A percentile compares a stretch with the other conserved stretches of the same genome.
Conservation (phyloP, 1,140 invertebrate species). For the Zaprionus gabonicus region DNA sequence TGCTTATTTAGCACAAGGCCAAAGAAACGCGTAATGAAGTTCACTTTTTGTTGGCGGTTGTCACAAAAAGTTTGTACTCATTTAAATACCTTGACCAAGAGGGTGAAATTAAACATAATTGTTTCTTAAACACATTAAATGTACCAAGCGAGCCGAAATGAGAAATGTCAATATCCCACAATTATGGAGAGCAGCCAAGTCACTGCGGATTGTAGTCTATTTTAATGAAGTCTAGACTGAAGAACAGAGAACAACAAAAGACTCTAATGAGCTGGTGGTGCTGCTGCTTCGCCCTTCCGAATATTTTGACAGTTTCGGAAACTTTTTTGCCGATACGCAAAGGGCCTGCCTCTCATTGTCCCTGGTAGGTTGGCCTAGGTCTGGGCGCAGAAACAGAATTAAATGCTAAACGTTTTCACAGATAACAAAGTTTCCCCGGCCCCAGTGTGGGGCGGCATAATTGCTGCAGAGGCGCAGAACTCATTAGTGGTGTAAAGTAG, state of each 20-base stretch:
- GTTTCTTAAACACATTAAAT: conserved; percentile 60
- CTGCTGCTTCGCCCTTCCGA: conserved; percentile 21
- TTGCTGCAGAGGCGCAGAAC: conserved; percentile 68
- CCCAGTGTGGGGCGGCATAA: conserved; percentile 54
- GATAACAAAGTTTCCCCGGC: conserved; percentile 67
- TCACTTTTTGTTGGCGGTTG: conserved; percentile 11
- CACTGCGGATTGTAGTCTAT: conserved; percentile 23
- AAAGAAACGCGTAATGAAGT: conserved; percentile 31
- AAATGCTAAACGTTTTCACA: conserved; percentile 58
- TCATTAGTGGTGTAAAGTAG: conserved; percentile 63
- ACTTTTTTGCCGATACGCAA: conserved; percentile 52
- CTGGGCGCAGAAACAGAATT: conserved; percentile 27
- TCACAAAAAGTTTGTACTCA: background rate
- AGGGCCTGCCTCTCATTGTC: background rate
- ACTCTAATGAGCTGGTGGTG: conserved; percentile 58
- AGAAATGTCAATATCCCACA: conserved; percentile 72
- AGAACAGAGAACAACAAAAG: conserved; percentile 35
- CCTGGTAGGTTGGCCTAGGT: background rate
- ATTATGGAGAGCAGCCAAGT: conserved; percentile 34
- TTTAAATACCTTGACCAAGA: conserved; percentile 1
- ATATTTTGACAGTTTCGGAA: conserved; percentile 71
- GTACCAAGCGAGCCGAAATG: conserved; percentile 17
- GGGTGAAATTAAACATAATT: conserved; percentile 45
- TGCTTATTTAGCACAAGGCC: conserved; percentile 72
- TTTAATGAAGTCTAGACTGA: conserved; percentile 77